These are phyloP conservation scores for Bergia sp. DNA, from an alignment of 92 coral and sea anemone species.

Conservation along the genomic window DNA sequence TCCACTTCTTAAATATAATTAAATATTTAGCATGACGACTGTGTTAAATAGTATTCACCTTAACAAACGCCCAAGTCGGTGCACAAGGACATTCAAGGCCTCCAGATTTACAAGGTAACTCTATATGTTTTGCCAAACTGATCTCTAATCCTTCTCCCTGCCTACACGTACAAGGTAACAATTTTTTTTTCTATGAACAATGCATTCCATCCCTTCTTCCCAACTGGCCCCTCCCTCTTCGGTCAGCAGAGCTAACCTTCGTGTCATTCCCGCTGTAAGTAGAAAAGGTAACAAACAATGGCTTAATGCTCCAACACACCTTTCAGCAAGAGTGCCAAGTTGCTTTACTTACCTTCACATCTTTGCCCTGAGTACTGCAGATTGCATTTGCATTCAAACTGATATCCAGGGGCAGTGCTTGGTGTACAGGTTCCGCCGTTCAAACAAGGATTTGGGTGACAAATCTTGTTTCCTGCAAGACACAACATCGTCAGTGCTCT, in stretches of 20 bases:
- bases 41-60: not conserved
- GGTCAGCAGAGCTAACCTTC: not conserved
- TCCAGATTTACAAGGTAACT: not conserved
- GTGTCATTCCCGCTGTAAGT: not conserved
- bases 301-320: not conserved
- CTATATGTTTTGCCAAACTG: too few relatives aligned
- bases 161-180: too few relatives aligned
- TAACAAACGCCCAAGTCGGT: too few relatives aligned
- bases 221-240: not conserved
- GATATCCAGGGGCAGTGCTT: conserved; percentile 45
- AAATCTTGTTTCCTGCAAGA: conserved; percentile 35
- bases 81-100: too few relatives aligned
- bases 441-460: conserved; percentile 93
- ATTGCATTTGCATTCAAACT: conserved; percentile 64
- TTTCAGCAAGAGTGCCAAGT: not conserved
- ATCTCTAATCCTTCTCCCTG: not conserved
- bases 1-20: too few relatives aligned
- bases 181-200: too few relatives aligned
- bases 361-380: conserved; percentile 62
- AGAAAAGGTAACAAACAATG: not conserved
- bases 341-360: conserved; percentile 63
- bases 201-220: too few relatives aligned
- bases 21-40: too few relatives aligned
- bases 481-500: not conserved
- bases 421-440: conserved; percentile 72